phyloP scores from a whole-genome alignment of 2,113 vertebrate genomes.

The human (Homo sapiens) region GRCh38 chr6:5447501-5448000 shows the following conservation, averaged over 20 bases:
- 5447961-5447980: background rate
- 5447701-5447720: background rate
- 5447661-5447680: background rate
- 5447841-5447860: background rate
- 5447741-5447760: background rate
- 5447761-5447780: background rate
- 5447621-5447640: background rate
- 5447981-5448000: background rate
- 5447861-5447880: too few species aligned
- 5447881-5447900: background rate
- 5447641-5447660: background rate
- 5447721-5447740: background rate
- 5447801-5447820: background rate
- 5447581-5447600: background rate
- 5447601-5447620: background rate
- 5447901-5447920: background rate
- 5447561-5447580: background rate
- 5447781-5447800: background rate
- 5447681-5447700: background rate
- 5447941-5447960: background rate
- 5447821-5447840: background rate
- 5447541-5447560: background rate
- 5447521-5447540: background rate
- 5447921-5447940: too few species aligned
- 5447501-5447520: background rate